Base-by-base conservation (phyloP, 2,888 invertebrate genomes). In the Craniophora ligustri region DNA sequence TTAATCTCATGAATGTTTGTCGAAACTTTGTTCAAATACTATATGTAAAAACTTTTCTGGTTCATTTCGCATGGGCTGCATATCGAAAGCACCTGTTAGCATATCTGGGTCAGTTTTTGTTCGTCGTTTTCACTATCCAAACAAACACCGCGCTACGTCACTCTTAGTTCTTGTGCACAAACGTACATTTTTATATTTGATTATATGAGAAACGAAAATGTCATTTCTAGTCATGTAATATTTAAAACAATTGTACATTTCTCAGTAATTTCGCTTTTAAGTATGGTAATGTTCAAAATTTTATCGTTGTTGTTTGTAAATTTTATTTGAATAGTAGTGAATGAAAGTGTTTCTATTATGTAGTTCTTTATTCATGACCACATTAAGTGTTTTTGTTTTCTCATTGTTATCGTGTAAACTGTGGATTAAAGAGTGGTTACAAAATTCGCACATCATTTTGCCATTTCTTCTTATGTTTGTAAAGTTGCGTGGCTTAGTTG, bases 51-150 rank as follows among this genome's bases (percentile, higher is more conserved):
- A 82, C 72, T 53, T 74, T 67, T 78, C 75, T 80, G 80, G 84
- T 84, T 85, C 84, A 86, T 56, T 81, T 74, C 73, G 54, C 70
- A 70, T 76, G 51, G 71, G 75, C 75, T 76, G 75, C 71, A 79
- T 77, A 81, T 81, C 68, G 74, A 58, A 74, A 72, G 72, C 82
- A 86, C 81, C 84, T 86, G 84, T 83, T 86, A 82, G 84, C 77
- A 76, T 79, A 86, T 87, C 85, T 88, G 55, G 89, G 88, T 85
- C 87, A 86, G 75, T 85, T 89, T 89, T 87, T 87, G 78, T 79
- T 59, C 46, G 45, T 56, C 73, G 83, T 85, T 87, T 87, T 87
- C 87, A 87, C 88, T 88, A 82, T 86, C 80, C 82, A 87, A 86
- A 88, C 78, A 86, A 85, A 84, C 72, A 58, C 56, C 63, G 60